These are phyloP conservation scores for Tenthredo scrophulariae DNA, from an alignment of 2,888 invertebrate genomes.

Conservation along the genomic window DNA sequence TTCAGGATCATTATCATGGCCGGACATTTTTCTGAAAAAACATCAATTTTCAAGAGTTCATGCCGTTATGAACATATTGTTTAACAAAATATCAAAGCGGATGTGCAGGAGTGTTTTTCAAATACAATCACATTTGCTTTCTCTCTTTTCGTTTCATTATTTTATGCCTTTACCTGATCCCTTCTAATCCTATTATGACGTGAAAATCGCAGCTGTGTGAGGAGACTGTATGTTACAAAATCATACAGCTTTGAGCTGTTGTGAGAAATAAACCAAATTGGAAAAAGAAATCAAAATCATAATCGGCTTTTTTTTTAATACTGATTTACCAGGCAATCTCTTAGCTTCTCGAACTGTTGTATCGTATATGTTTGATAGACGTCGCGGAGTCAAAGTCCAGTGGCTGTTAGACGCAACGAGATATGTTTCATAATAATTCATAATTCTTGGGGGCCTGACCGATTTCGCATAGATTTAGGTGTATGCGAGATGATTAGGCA, in stretches of 20 bases:
- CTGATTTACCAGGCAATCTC: neutral
- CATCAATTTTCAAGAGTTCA: neutral
- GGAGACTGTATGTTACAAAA: neutral
- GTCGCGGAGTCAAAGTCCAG: neutral
- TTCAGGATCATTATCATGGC: neutral
- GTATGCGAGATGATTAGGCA: neutral
- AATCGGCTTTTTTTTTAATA: neutral
- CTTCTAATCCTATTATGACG: neutral
- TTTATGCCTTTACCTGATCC: neutral
- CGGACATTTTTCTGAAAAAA: neutral
- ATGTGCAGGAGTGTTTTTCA: neutral
- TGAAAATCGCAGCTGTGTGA: neutral
- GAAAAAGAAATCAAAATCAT: neutral
- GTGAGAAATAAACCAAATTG: neutral
- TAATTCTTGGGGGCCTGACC: neutral
- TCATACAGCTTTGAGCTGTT: neutral
- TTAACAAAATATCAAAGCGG: neutral
- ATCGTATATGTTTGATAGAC: neutral
- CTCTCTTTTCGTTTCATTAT: neutral
- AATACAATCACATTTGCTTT: neutral
- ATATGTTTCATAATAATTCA: neutral
- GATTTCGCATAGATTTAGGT: conserved; percentile 5
- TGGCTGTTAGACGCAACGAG: neutral
- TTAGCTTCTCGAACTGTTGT: neutral
- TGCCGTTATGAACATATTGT: neutral